Evolutionary conservation across 2,888 invertebrate species (phyloP), one percentile per base, ranked within the genome.

Genomic region (Syritta pipiens): DNA sequence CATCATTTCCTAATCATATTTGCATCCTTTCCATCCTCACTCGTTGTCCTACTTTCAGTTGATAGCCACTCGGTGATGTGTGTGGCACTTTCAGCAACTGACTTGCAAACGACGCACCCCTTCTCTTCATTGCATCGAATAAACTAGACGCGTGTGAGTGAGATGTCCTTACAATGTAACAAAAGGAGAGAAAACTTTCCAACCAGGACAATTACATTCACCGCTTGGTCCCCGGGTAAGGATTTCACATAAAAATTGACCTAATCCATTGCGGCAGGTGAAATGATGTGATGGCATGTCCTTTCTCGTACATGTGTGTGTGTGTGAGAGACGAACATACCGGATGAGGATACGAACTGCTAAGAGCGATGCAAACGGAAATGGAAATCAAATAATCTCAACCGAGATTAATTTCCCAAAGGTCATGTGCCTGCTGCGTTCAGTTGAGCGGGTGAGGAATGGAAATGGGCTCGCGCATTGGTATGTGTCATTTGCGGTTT

Each of bases 341-440:
- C 59, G 77, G 71, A 77, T 77, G 71, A n/a, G n/a, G 59, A 60
- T 49, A 57, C 65, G 55, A 37, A 37, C 49, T 59, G 71, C n/a
- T 60, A 65, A 69, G 69, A 63, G 57, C 55, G 71, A 77, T 71
- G 71, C 65, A 57, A 72, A 72, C 72, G 79, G 79, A 79, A 79
- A 79, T 79, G 71, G 62, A 72, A 72, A 79, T 79, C 79, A 79
- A 72, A 79, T 79, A 79, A 79, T 79, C 72, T 67, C 67, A 49
- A 68, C 62, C 49, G 71, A 72, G 79, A 79, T 79, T 79, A 79
- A 79, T 72, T 79, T 79, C 67, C 79, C 79, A 72, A 55, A 67
- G 79, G 67, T 67, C 59, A 20, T 62, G 42, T 60, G 35, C 24
- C 40, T 40, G n/a, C 12, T 35, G 20, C 6, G 6, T 20, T 28